Conservation (phyloP, 2,888 invertebrate genomes). For the Lottia gigantea region DNA sequence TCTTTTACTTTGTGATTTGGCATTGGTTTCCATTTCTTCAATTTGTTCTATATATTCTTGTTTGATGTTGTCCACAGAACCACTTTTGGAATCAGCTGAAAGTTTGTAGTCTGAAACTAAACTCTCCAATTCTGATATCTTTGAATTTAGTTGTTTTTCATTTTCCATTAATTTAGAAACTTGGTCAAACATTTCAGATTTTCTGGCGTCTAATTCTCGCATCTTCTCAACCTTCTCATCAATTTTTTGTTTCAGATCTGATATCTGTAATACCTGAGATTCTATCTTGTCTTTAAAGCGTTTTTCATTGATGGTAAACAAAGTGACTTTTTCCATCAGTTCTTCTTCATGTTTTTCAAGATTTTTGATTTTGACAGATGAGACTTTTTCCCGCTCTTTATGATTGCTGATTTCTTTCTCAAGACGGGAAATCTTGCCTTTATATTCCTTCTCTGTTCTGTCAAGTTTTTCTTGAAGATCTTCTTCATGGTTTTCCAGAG, state of each 20-base stretch:
- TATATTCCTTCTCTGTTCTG: conserved; percentile 24
- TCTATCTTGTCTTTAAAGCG: background rate
- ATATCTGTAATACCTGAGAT: background rate
- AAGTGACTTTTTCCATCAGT: conserved; percentile 33
- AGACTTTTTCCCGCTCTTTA: conserved; percentile 32
- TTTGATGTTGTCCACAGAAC: background rate
- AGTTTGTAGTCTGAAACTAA: conserved; percentile 19
- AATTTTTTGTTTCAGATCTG: conserved; percentile 21
- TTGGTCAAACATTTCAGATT: conserved; percentile 32
- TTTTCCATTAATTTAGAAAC: conserved; percentile 33
- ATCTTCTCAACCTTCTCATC: conserved; percentile 15
- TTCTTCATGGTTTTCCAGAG: conserved; percentile 44
- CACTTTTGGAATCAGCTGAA: background rate
- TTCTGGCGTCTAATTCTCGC: conserved; percentile 15
- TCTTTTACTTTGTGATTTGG: background rate
- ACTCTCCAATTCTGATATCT: conserved; percentile 21
- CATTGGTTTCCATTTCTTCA: conserved; percentile 4
- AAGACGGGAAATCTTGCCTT: conserved; percentile 18
- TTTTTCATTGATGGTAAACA: conserved; percentile 3
- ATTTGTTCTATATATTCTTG: background rate
- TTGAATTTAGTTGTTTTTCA: conserved; percentile 26
- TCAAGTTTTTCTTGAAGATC: conserved; percentile 35
- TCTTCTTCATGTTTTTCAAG: conserved; percentile 44
- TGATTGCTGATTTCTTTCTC: conserved; percentile 29
- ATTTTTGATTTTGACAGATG: conserved; percentile 31